Conservation (phyloP, 1,140 invertebrate species). For the Drosophila albomicans region DNA sequence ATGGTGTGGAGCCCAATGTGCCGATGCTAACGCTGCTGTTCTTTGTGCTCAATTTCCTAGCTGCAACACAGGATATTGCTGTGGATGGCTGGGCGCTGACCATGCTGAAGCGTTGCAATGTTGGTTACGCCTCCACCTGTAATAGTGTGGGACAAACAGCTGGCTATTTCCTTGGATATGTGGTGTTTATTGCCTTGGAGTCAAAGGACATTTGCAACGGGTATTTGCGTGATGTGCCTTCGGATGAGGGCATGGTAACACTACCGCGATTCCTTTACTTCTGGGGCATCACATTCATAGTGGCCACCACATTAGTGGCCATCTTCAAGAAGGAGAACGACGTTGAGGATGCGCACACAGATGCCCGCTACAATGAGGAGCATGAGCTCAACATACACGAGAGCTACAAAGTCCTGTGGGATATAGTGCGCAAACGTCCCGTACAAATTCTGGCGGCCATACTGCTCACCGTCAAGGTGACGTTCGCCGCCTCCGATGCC, state of each 20-base stretch:
- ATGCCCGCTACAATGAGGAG: conserved; percentile 85
- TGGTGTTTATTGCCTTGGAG: conserved; percentile 98
- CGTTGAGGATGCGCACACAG: conserved; percentile 83
- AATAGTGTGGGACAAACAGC: conserved; percentile 99
- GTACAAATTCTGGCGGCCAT: conserved; percentile 92
- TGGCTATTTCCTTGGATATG: conserved; percentile 98
- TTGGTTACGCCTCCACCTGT: conserved; percentile 99
- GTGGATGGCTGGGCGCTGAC: conserved; percentile 99
- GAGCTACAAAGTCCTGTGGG: conserved; percentile 94
- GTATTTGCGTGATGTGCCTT: conserved; percentile 92
- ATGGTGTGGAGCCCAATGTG: conserved; percentile 90
- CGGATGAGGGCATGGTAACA: conserved; percentile 92
- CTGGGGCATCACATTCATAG: conserved; percentile 96
- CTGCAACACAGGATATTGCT: conserved; percentile 99
- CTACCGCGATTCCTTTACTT: conserved; percentile 96
- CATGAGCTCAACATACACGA: conserved; percentile 88
- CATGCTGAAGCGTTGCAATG: conserved; percentile 98
- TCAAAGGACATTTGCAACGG: conserved; percentile 98
- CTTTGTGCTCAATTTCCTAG: conserved; percentile 97
- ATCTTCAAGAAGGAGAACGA: conserved; percentile 94
- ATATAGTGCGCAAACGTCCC: conserved; percentile 93
- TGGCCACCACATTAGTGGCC: conserved; percentile 95
- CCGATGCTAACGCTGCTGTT: conserved; percentile 93
- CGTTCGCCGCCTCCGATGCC: conserved; percentile 97
- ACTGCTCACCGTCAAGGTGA: conserved; percentile 96